Evolutionary conservation across 2,113 vertebrate genomes (phyloP).

Genomic region (Eubucco bourcierii): DNA sequence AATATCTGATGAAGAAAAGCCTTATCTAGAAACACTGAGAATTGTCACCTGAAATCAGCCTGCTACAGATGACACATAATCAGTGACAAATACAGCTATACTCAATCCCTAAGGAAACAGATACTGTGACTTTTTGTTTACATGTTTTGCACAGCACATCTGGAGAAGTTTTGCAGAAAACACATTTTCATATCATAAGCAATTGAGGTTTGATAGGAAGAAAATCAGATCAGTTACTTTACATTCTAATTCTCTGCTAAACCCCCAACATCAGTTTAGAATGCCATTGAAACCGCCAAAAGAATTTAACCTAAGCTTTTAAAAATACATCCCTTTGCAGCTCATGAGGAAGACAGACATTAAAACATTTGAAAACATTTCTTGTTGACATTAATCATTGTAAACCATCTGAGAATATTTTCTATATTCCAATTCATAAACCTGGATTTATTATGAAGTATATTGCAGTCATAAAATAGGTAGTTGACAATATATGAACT

Average conservation of each 20-base stretch:
- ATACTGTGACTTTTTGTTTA: no score
- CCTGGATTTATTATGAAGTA: neutral
- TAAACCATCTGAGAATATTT: neutral
- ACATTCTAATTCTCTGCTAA: neutral
- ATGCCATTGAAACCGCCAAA: neutral
- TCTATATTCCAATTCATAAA: neutral
- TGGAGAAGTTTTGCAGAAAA: neutral
- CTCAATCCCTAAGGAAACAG: neutral
- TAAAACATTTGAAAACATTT: neutral
- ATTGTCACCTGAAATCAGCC: neutral
- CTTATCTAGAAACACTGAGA: neutral
- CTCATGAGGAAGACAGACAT: neutral
- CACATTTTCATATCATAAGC: fast-evolving
- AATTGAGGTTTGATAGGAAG: neutral
- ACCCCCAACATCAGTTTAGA: neutral
- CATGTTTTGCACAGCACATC: neutral
- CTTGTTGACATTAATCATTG: neutral
- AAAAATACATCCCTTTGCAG: neutral
- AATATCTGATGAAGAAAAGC: neutral
- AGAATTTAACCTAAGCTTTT: neutral
- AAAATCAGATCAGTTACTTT: neutral
- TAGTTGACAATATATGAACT: neutral
- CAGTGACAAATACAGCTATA: neutral
- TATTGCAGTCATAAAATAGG: neutral
- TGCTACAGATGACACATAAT: neutral